phyloP scores from a whole-genome alignment of 2,113 vertebrate genomes.

The Colinus virginianus region DNA sequence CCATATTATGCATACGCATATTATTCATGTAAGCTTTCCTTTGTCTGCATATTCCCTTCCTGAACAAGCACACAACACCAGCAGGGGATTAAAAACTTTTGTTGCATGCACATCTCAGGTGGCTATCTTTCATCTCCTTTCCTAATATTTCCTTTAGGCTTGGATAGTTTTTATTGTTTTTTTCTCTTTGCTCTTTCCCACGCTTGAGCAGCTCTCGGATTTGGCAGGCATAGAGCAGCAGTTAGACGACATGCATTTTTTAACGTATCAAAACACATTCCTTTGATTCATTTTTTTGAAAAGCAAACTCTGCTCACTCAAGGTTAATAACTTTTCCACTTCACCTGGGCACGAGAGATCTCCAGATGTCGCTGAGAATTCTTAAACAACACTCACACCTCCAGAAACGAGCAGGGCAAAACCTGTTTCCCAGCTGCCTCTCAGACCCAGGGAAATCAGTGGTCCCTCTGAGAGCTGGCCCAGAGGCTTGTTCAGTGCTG shows the following conservation, averaged over 20 bases:
- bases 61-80: background rate
- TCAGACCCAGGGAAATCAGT: background rate
- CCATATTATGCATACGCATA: background rate
- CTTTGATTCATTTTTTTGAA: constrained; percentile 16
- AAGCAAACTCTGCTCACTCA: background rate
- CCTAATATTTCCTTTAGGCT: constrained; percentile 45
- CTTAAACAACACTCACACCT: background rate
- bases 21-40: background rate
- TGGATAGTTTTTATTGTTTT: constrained; percentile 12
- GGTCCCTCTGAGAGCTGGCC: background rate
- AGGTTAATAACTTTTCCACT: constrained; percentile 18
- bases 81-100: constrained; percentile 14
- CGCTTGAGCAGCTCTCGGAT: constrained; percentile 16
- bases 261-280: constrained; percentile 40
- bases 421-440: background rate
- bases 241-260: constrained; percentile 33
- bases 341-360: background rate
- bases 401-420: background rate
- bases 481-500: background rate
- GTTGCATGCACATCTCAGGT: background rate
- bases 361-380: background rate
- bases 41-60: constrained; percentile 28
- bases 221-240: background rate
- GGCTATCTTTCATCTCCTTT: constrained; percentile 11
- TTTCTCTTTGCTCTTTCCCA: constrained; percentile 3